phyloP scores from a whole-genome alignment of 2,113 vertebrate genomes.

The Pao palembangensis region DNA sequence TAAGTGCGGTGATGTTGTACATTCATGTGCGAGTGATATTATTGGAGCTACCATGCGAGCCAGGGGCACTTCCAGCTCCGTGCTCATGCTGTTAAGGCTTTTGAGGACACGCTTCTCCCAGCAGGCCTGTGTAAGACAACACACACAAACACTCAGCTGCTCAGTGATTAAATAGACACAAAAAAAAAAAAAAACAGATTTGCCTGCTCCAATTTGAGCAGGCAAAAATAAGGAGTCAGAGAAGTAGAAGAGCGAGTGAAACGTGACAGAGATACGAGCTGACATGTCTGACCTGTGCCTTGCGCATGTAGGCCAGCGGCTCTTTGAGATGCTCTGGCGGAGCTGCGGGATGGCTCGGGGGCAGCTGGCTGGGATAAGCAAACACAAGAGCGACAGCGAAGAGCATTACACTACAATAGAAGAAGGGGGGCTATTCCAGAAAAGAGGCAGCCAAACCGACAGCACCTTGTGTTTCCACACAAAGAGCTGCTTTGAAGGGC shows the following conservation, averaged over 20 bases:
- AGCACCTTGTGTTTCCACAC: background rate
- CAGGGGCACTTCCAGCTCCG: slow-evolving; percentile 88
- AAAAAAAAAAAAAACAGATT: background rate
- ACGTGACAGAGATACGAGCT: slow-evolving; percentile 39
- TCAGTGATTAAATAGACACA: background rate
- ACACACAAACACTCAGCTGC: slow-evolving; percentile 1
- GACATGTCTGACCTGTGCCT: slow-evolving; percentile 85
- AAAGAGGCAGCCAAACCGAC: slow-evolving; percentile 2
- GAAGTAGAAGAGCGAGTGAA: slow-evolving; percentile 12
- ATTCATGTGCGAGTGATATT: background rate
- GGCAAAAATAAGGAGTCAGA: slow-evolving; percentile 1
- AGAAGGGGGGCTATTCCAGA: background rate
- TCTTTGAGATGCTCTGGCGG: slow-evolving; percentile 92
- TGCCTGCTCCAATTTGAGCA: slow-evolving; percentile 1
- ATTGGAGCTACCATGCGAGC: slow-evolving; percentile 83
- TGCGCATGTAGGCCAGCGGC: slow-evolving; percentile 92
- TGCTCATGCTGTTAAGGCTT: slow-evolving; percentile 97
- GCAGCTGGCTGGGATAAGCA: slow-evolving; percentile 77
- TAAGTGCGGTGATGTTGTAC: background rate
- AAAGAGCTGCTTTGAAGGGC: background rate
- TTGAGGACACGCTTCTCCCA: slow-evolving; percentile 97
- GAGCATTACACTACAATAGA: background rate
- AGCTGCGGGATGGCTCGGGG: slow-evolving; percentile 77
- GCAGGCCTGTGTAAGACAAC: slow-evolving; percentile 77
- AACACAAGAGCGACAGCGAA: slow-evolving; percentile 1